Evolutionary conservation across 2,797 vertebrate genomes (phyloP).

Genomic region (Pempheris klunzingeri): DNA sequence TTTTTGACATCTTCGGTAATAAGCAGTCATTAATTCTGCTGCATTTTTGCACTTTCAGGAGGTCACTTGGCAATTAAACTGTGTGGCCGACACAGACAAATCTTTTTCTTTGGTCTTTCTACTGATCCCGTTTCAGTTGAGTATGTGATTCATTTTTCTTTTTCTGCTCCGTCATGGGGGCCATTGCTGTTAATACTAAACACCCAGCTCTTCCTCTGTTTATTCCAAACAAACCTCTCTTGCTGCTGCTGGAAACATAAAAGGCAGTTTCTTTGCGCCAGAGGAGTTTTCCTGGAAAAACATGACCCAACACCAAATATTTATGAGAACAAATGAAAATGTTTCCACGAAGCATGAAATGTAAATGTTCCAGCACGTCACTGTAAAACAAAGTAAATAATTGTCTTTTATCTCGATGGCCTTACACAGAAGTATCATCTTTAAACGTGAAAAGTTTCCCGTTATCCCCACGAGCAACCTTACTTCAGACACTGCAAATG

Average conservation of each 20-base stretch:
- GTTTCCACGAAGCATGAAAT: not conserved
- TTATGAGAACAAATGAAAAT: constrained; percentile 16
- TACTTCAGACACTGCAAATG: constrained; percentile 3
- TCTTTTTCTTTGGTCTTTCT: constrained; percentile 34
- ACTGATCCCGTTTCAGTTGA: not conserved
- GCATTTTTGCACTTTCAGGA: constrained; percentile 44
- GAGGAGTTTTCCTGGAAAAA: constrained; percentile 12
- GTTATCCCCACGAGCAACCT: not conserved
- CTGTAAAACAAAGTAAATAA: not conserved
- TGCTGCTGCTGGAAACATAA: constrained; percentile 7
- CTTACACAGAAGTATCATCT: not conserved
- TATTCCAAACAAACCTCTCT: constrained; percentile 21
- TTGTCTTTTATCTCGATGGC: not conserved
- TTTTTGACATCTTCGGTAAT: constrained; percentile 57
- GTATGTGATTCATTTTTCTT: constrained; percentile 5
- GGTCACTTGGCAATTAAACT: constrained; percentile 57
- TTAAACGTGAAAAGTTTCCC: constrained; percentile 9
- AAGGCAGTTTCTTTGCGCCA: constrained; percentile 20
- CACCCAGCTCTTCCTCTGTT: constrained; percentile 19
- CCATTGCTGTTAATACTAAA: constrained; percentile 10
- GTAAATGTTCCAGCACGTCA: not conserved
- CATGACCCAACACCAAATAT: constrained; percentile 13
- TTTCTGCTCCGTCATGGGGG: constrained; percentile 1
- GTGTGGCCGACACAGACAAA: constrained; percentile 7
- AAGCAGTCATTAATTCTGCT: constrained; percentile 48